Percentiles rank a stretch among this genome's conserved stretches.
Evolutionary conservation across 1,140 invertebrate species (phyloP).

Genomic region (Euura saliciscinereae): DNA sequence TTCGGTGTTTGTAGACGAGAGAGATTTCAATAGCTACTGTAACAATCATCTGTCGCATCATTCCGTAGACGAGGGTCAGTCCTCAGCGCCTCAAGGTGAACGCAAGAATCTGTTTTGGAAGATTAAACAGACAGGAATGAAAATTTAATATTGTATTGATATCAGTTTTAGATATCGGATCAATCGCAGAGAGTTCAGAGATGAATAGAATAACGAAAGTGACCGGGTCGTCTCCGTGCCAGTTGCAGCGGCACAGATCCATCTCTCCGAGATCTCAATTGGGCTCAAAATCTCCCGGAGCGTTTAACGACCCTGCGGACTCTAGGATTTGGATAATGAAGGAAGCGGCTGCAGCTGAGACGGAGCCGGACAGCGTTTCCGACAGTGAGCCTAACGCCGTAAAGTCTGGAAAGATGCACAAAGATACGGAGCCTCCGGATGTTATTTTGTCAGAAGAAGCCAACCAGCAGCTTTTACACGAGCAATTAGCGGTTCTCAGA

Average conservation of each 20-base stretch:
- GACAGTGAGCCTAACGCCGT: conserved; percentile 39
- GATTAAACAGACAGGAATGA: neutral
- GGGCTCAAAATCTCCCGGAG: conserved; percentile 31
- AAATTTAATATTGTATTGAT: neutral
- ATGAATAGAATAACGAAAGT: conserved; percentile 38
- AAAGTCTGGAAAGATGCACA: conserved; percentile 19
- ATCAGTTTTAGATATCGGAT: conserved; percentile 46
- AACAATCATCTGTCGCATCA: conserved; percentile 38
- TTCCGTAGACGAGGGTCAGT: conserved; percentile 34
- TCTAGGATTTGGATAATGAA: conserved; percentile 43
- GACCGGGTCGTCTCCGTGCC: conserved; percentile 22
- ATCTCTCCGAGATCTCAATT: conserved; percentile 23
- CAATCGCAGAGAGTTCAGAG: conserved; percentile 28
- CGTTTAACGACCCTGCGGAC: conserved; percentile 34
- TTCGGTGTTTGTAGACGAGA: conserved; percentile 52
- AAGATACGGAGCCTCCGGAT: conserved; percentile 26
- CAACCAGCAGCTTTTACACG: conserved; percentile 45
- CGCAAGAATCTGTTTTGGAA: neutral
- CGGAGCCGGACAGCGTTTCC: conserved; percentile 35
- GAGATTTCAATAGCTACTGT: conserved; percentile 50
- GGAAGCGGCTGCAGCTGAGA: conserved; percentile 24
- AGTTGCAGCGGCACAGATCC: conserved; percentile 26
- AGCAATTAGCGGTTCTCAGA: conserved; percentile 49
- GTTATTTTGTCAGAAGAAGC: conserved; percentile 43
- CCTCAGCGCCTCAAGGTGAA: conserved; percentile 41